These are phyloP conservation scores for Xerus rutilus DNA, from an alignment of 2,797 vertebrate genomes.

Conservation along the genomic window DNA sequence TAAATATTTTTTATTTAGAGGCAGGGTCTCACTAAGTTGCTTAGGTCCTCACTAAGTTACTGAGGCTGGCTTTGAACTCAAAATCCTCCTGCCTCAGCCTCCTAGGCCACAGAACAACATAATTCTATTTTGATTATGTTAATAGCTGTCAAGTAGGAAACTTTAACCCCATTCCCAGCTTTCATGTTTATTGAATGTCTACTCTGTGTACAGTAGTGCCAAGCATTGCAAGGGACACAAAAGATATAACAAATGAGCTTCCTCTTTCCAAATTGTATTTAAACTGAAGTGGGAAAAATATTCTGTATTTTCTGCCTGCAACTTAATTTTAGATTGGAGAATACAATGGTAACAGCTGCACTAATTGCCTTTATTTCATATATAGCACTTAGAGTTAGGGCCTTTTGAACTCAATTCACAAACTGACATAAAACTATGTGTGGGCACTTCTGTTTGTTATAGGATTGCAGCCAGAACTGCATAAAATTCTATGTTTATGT, in stretches of 20 bases:
- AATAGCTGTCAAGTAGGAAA: neutral
- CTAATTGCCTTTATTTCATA: conserved; percentile 76
- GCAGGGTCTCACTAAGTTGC: no score
- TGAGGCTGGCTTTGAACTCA: no score
- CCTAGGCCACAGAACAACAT: neutral
- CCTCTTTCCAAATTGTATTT: conserved; percentile 59
- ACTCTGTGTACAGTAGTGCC: neutral
- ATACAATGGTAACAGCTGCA: conserved; percentile 68
- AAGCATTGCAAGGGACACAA: conserved; percentile 17
- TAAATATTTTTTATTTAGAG: no score
- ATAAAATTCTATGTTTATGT: conserved; percentile 58
- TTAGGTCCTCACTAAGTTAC: no score
- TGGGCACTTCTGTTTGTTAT: conserved; percentile 57
- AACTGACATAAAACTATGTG: conserved; percentile 58
- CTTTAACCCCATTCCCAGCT: conserved; percentile 22
- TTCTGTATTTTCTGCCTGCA: conserved; percentile 39
- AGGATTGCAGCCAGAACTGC: conserved; percentile 53
- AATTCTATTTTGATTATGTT: conserved; percentile 33
- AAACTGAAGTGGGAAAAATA: conserved; percentile 63
- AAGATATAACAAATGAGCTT: conserved; percentile 47
- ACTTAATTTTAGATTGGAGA: conserved; percentile 65
- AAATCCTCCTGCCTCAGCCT: no score
- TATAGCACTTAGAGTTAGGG: conserved; percentile 45
- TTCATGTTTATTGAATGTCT: conserved; percentile 1
- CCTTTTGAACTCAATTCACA: conserved; percentile 72